Percentiles rank a stretch among this genome's conserved stretches.
phyloP scores from a whole-genome alignment of 1,140 invertebrate genomes.

The Pseudomyrmex flavicornis region DNA sequence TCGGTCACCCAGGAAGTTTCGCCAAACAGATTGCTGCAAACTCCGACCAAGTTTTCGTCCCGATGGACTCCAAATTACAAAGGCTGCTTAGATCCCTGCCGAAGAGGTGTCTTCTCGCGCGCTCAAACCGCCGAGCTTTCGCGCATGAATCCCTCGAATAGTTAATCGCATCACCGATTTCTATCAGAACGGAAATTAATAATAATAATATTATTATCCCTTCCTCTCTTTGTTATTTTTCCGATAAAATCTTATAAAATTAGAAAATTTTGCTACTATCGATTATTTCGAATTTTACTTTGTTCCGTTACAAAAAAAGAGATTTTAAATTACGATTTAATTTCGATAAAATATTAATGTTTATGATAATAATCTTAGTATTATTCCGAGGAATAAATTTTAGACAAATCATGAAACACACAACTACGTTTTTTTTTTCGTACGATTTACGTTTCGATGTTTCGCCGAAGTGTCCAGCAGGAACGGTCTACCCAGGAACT shows the following conservation, averaged over 20 bases:
- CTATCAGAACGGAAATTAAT: neutral
- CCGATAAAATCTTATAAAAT: no score
- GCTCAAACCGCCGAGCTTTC: neutral
- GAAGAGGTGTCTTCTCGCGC: constrained; percentile 18
- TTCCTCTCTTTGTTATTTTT: no score
- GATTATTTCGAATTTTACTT: no score
- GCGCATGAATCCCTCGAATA: constrained; percentile 12
- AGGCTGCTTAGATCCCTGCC: constrained; percentile 59
- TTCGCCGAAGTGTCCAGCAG: constrained; percentile 22
- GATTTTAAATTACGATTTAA: no score
- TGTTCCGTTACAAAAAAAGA: no score
- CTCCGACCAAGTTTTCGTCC: constrained; percentile 67
- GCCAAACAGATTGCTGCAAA: constrained; percentile 45
- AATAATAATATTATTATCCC: neutral
- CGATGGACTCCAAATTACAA: constrained; percentile 60
- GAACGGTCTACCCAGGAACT: constrained; percentile 46
- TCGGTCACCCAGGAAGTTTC: constrained; percentile 4
- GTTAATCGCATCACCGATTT: neutral
- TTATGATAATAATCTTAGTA: neutral
- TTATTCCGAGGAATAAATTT: no score
- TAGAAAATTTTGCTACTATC: no score
- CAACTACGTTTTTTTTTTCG: neutral
- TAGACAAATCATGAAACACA: neutral
- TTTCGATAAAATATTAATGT: neutral
- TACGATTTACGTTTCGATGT: constrained; percentile 25